A percentile compares a stretch with the other conserved stretches of the same genome.
phyloP scores from a whole-genome alignment of 2,888 invertebrate species.

The Andricus quercusramuli region DNA sequence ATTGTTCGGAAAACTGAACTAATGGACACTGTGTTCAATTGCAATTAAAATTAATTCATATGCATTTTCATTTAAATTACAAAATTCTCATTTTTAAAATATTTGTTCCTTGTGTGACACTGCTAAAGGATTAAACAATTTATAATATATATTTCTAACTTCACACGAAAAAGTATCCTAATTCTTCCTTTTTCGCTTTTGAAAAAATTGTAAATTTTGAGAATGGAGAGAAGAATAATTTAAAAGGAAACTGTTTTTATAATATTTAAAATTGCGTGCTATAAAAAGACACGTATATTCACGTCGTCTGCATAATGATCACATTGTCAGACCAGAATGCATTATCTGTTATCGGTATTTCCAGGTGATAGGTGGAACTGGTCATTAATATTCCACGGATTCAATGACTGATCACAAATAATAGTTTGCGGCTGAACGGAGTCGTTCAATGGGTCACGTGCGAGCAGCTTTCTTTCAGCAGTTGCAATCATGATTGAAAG shows the following conservation, averaged over 20 bases:
- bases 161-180: neutral
- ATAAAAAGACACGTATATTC: neutral
- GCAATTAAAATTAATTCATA: too few species aligned
- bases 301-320: neutral
- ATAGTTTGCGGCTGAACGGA: neutral
- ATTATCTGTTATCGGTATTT: neutral
- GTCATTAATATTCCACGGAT: neutral
- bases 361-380: neutral
- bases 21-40: too few species aligned
- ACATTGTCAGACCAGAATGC: neutral
- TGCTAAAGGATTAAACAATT: too few species aligned
- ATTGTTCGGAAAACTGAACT: too few species aligned
- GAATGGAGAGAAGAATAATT: too few species aligned
- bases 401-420: neutral
- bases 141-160: too few species aligned
- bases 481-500: conserved; percentile 16
- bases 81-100: too few species aligned
- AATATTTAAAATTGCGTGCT: neutral
- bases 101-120: too few species aligned
- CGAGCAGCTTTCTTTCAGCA: conserved; percentile 4
- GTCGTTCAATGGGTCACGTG: neutral
- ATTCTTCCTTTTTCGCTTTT: neutral
- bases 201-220: too few species aligned
- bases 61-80: too few species aligned
- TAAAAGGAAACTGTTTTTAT: neutral